Percentiles rank a stretch among this genome's conserved stretches.
Conservation (phyloP, 2,888 invertebrate species). For the Drosophila infuscata region DNA sequence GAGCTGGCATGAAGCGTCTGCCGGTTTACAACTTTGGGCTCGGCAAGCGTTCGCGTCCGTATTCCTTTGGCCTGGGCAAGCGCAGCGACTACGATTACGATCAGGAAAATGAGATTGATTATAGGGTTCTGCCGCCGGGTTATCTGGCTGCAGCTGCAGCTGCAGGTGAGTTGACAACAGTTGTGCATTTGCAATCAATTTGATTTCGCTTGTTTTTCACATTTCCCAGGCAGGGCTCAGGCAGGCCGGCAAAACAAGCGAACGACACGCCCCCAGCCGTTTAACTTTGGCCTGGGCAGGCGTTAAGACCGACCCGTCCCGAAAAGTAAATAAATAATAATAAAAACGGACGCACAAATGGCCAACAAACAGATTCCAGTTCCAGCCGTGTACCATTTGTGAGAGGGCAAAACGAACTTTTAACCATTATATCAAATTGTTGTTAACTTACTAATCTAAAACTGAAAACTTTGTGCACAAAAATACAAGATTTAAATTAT, state of each 20-base stretch:
- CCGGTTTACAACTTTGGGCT: constrained; percentile 85
- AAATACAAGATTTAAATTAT: constrained; percentile 17
- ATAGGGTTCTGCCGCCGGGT: constrained; percentile 48
- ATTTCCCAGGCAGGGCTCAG: constrained; percentile 36
- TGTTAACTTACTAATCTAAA: constrained; percentile 43
- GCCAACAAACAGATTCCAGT: constrained; percentile 9
- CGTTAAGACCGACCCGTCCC: constrained; percentile 81
- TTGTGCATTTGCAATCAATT: neutral
- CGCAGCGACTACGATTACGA: constrained; percentile 79
- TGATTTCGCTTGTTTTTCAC: neutral
- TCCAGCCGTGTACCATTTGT: constrained; percentile 53
- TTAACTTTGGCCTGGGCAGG: constrained; percentile 87
- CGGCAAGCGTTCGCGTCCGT: constrained; percentile 84
- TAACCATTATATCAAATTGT: constrained; percentile 35
- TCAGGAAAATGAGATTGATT: constrained; percentile 70
- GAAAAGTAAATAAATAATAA: neutral
- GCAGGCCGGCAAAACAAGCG: constrained; percentile 59
- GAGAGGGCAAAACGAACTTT: constrained; percentile 18
- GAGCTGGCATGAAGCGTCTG: constrained; percentile 83
- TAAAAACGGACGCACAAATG: constrained; percentile 21
- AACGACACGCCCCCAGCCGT: constrained; percentile 80
- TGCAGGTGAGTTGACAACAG: constrained; percentile 42
- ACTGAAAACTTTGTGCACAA: constrained; percentile 18
- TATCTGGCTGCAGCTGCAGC: constrained; percentile 41
- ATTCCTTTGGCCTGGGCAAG: constrained; percentile 85